Evolutionary conservation across 1,140 invertebrate species (phyloP).

Genomic region (Trialeurodes vaporariorum): DNA sequence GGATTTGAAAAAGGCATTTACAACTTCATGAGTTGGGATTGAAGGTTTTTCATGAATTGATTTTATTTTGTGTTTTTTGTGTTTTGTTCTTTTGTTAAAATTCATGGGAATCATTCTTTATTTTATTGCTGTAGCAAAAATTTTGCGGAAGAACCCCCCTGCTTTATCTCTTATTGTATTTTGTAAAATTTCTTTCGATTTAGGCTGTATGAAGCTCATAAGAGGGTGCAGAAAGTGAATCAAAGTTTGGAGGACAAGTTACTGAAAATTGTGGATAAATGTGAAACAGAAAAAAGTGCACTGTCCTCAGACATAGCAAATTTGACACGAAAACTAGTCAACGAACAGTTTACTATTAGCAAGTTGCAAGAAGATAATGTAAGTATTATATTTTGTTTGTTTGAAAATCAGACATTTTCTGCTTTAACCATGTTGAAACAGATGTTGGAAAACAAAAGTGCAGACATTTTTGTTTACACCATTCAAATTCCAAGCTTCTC

Average conservation of each 20-base stretch:
- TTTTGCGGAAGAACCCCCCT: no score
- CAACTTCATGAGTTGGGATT: no score
- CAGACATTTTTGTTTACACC: no score
- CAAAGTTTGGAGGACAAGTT: conserved; percentile 91
- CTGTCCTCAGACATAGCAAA: conserved; percentile 78
- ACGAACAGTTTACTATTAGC: conserved; percentile 74
- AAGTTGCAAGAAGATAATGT: conserved; percentile 88
- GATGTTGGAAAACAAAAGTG: no score
- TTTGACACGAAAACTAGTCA: conserved; percentile 73
- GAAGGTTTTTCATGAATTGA: no score
- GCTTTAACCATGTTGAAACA: not conserved
- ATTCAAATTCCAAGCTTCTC: no score
- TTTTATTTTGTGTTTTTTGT: no score
- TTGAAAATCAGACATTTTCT: not conserved
- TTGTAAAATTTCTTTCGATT: conserved; percentile 27
- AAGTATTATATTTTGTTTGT: conserved; percentile 37
- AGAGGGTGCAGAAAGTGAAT: conserved; percentile 88
- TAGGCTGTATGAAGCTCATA: conserved; percentile 83
- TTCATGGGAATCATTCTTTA: no score
- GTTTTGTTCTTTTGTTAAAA: no score
- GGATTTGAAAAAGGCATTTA: no score
- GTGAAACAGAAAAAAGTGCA: conserved; percentile 78
- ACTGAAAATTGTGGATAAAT: conserved; percentile 81
- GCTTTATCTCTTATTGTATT: not conserved
- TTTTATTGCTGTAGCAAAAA: no score